Conservation (phyloP, 2,113 vertebrate genomes). For the Callorhinus ursinus region DNA sequence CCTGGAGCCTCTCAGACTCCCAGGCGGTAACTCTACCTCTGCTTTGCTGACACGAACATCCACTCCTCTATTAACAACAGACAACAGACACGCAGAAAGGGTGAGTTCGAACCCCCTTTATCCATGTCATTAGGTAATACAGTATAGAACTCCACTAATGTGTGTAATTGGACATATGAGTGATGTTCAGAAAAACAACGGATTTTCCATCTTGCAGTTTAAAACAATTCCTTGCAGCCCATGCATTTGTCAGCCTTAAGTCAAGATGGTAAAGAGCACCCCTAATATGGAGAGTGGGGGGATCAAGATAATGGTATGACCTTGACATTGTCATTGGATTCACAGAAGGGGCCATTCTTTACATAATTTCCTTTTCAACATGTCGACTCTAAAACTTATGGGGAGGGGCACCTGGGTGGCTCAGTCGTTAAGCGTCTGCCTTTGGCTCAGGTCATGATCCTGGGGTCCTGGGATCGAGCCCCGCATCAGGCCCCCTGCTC, state of each 20-base stretch:
- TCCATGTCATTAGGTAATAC: conserved; percentile 79
- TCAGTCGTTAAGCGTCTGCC: no score
- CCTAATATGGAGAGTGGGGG: neutral
- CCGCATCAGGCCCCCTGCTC: no score
- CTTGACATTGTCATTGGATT: neutral
- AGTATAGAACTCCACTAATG: conserved; percentile 85
- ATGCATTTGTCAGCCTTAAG: neutral
- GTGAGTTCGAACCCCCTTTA: conserved; percentile 85
- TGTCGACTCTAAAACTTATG: conserved; percentile 50
- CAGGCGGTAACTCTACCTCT: conserved; percentile 83
- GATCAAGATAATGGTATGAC: neutral
- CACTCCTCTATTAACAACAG: conserved; percentile 90
- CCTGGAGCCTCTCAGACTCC: conserved; percentile 59
- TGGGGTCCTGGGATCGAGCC: no score
- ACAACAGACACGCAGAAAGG: conserved; percentile 80
- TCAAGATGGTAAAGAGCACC: neutral
- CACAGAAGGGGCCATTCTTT: conserved; percentile 41
- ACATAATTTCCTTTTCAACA: conserved; percentile 36
- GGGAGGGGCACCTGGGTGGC: neutral
- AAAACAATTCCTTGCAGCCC: conserved; percentile 47
- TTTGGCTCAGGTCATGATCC: no score
- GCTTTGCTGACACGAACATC: conserved; percentile 86
- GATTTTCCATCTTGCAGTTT: conserved; percentile 54
- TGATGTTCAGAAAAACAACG: conserved; percentile 80
- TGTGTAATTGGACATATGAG: conserved; percentile 86